Percentiles rank a stretch among this genome's conserved stretches.
Conservation (phyloP, 2,888 invertebrate species). For the Odiellus spinosus region DNA sequence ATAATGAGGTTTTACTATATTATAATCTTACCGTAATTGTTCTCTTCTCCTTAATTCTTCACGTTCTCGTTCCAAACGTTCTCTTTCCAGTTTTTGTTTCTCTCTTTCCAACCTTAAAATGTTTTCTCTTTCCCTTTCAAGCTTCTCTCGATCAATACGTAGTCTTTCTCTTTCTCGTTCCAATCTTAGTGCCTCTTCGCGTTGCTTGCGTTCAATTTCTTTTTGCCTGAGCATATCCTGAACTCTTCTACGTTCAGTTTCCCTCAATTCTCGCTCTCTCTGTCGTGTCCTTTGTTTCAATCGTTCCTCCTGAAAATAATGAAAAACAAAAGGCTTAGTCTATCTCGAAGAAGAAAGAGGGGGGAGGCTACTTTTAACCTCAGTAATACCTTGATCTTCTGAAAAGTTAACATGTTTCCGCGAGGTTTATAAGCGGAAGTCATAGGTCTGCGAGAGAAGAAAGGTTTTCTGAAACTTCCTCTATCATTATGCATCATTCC, state of each 20-base stretch:
- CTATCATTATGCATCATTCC: too few relatives aligned
- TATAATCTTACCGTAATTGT: conserved; percentile 45
- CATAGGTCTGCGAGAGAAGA: too few relatives aligned
- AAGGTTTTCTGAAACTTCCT: too few relatives aligned
- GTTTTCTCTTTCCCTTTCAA: conserved; percentile 50
- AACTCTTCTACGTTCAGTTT: conserved; percentile 62
- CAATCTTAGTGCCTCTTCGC: conserved; percentile 65
- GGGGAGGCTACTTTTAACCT: too few relatives aligned
- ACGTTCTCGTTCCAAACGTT: conserved; percentile 69
- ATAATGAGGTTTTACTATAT: too few relatives aligned
- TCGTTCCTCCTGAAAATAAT: too few relatives aligned
- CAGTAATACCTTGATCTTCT: too few relatives aligned
- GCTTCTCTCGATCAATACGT: conserved; percentile 26
- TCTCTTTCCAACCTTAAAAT: conserved; percentile 66
- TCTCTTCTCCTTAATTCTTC: conserved; percentile 67
- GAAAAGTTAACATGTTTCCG: too few relatives aligned
- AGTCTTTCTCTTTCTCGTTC: conserved; percentile 36
- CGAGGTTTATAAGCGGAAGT: too few relatives aligned
- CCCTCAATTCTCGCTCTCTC: conserved; percentile 37
- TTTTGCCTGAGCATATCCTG: conserved; percentile 59
- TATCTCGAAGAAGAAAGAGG: too few relatives aligned
- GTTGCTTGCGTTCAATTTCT: conserved; percentile 63
- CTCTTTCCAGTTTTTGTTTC: conserved; percentile 30
- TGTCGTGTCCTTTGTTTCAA: conserved; percentile 3
- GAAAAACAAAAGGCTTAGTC: too few relatives aligned